A percentile compares a stretch with the other conserved stretches of the same genome.
Evolutionary conservation across 23 tunicate genomes (phyloP).

Genomic region (Halocynthia roretzi): DNA sequence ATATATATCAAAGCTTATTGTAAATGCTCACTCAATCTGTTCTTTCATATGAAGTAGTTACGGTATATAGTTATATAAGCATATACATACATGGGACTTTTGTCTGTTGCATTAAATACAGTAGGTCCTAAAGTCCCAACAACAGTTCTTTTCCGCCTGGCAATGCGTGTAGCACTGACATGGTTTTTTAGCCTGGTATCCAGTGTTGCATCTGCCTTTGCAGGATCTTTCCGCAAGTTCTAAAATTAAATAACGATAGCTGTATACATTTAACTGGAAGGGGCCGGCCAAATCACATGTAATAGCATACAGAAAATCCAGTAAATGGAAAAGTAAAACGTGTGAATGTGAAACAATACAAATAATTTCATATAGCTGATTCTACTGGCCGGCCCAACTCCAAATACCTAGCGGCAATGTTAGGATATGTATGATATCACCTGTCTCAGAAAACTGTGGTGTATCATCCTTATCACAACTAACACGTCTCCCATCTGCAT

Average conservation of each 20-base stretch:
- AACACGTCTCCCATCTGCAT: not conserved
- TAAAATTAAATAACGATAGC: not conserved
- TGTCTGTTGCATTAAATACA: too few species aligned
- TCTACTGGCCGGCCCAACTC: not conserved
- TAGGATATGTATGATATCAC: not conserved
- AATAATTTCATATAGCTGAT: not conserved
- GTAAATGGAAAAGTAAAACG: not conserved
- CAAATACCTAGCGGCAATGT: too few species aligned
- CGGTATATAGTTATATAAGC: too few species aligned
- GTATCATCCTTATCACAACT: conserved; percentile 7
- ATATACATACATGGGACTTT: too few species aligned
- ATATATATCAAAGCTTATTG: too few species aligned
- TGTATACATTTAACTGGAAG: too few species aligned
- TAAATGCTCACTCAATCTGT: too few species aligned
- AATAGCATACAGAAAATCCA: not conserved
- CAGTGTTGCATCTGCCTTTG: conserved; percentile 14
- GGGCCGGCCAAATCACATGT: too few species aligned
- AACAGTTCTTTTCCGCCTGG: not conserved
- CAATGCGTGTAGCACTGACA: conserved; percentile 9
- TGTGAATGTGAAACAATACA: not conserved
- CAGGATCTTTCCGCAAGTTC: conserved; percentile 7
- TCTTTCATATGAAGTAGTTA: too few species aligned
- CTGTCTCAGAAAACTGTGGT: not conserved
- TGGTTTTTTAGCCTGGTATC: not conserved
- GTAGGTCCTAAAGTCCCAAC: not conserved